phyloP scores from a whole-genome alignment of 1,140 invertebrate species.

The Aphelinus atriplicis region DNA sequence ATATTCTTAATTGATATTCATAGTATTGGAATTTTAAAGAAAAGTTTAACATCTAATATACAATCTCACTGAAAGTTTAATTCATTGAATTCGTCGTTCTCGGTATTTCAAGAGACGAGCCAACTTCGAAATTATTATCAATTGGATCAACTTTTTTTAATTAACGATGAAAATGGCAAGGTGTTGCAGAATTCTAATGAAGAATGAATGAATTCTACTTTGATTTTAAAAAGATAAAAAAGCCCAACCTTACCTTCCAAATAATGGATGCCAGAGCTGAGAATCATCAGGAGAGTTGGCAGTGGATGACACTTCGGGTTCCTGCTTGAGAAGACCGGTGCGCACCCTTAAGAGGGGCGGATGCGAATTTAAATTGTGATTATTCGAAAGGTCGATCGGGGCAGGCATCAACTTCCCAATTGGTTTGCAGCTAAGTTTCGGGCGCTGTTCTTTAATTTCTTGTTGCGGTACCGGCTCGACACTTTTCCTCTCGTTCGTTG shows the following conservation, averaged over 20 bases:
- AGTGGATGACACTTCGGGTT: constrained; percentile 62
- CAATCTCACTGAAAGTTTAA: too few relatives aligned
- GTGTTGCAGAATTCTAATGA: constrained; percentile 18
- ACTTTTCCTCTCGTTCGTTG: constrained; percentile 49
- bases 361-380: constrained; percentile 55
- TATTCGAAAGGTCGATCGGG: constrained; percentile 59
- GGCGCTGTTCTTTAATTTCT: constrained; percentile 44
- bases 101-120: too few relatives aligned
- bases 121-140: too few relatives aligned
- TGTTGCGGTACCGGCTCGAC: constrained; percentile 27
- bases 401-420: constrained; percentile 62
- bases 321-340: constrained; percentile 59
- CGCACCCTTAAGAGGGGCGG: constrained; percentile 55
- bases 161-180: neutral
- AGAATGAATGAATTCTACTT: neutral
- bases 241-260: constrained; percentile 70
- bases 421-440: constrained; percentile 59
- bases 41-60: too few relatives aligned
- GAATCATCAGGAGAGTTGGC: constrained; percentile 63
- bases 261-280: constrained; percentile 76
- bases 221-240: neutral
- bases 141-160: neutral
- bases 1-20: too few relatives aligned
- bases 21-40: too few relatives aligned
- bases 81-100: too few relatives aligned